phyloP scores from a whole-genome alignment of 64 coral and sea anemone genomes.

The Astreopora myriophthalma region DNA sequence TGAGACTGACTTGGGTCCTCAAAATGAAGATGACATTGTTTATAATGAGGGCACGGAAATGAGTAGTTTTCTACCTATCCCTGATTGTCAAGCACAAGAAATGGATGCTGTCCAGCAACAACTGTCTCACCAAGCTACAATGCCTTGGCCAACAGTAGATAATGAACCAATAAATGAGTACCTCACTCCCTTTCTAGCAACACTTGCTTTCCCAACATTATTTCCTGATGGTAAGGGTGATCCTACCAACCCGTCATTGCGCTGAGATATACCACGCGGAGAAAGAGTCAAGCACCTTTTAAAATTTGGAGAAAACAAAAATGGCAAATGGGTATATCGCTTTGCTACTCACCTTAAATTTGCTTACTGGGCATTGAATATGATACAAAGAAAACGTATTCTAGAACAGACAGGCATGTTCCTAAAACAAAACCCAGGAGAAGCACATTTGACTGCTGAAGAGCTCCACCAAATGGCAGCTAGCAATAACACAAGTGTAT shows the following conservation, averaged over 20 bases:
- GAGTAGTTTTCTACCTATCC: not conserved
- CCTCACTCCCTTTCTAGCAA: not conserved
- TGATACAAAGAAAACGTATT: conserved; percentile 3
- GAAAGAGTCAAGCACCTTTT: conserved; percentile 59
- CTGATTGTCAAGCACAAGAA: not conserved
- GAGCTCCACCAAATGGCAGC: too few relatives aligned
- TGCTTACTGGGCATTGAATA: conserved; percentile 63
- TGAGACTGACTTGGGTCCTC: not conserved
- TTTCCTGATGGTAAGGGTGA: not conserved
- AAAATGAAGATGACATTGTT: not conserved
- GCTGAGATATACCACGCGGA: not conserved
- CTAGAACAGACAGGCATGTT: conserved; percentile 1
- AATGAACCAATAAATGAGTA: not conserved
- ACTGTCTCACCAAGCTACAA: not conserved
- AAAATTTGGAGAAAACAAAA: conserved; percentile 53
- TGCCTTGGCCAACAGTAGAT: not conserved
- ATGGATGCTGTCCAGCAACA: not conserved
- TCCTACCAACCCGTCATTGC: not conserved
- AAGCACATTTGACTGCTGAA: too few relatives aligned
- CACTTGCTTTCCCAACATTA: not conserved
- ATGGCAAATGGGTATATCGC: conserved; percentile 63
- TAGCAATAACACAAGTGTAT: too few relatives aligned
- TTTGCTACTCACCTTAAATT: conserved; percentile 63
- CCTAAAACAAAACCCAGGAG: too few relatives aligned
- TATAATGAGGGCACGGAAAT: not conserved